phyloP scores from a whole-genome alignment of 2,113 vertebrate species.

The Monopterus albus region DNA sequence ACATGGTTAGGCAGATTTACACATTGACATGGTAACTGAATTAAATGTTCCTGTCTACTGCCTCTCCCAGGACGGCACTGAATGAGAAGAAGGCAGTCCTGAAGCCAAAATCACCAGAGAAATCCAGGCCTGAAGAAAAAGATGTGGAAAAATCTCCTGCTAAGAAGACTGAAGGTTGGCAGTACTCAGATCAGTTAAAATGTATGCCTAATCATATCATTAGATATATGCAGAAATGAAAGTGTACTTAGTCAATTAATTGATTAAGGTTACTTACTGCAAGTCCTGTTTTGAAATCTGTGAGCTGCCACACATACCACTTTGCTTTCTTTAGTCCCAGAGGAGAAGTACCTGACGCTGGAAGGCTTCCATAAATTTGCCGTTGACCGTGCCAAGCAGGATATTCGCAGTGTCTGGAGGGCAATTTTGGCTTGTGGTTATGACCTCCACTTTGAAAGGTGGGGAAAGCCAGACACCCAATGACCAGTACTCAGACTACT shows the following conservation, averaged over 20 bases:
- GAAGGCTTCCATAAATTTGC: slow-evolving; percentile 97
- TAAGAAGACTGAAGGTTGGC: slow-evolving; percentile 93
- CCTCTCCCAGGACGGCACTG: slow-evolving; percentile 87
- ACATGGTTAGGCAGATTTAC: neutral
- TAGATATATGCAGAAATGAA: too few relatives aligned
- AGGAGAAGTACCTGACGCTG: slow-evolving; percentile 95
- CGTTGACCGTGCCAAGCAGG: slow-evolving; percentile 94
- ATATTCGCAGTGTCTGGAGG: slow-evolving; percentile 97
- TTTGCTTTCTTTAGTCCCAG: slow-evolving; percentile 83
- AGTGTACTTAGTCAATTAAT: too few relatives aligned
- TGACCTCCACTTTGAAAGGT: slow-evolving; percentile 98
- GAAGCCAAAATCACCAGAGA: slow-evolving; percentile 97
- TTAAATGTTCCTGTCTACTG: neutral
- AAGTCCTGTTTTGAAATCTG: neutral
- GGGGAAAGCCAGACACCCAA: slow-evolving; percentile 25
- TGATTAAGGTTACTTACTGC: too few relatives aligned
- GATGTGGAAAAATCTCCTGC: slow-evolving; percentile 95
- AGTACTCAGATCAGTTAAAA: neutral
- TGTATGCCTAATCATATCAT: too few relatives aligned
- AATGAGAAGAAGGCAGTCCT: slow-evolving; percentile 96
- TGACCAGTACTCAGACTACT: neutral
- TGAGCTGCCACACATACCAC: neutral
- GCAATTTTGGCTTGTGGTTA: slow-evolving; percentile 95
- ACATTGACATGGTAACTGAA: neutral
- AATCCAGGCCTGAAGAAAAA: slow-evolving; percentile 94